Percentiles rank a stretch among this genome's conserved stretches.
Evolutionary conservation across 2,888 invertebrate species (phyloP).

Genomic region (Automeris io): DNA sequence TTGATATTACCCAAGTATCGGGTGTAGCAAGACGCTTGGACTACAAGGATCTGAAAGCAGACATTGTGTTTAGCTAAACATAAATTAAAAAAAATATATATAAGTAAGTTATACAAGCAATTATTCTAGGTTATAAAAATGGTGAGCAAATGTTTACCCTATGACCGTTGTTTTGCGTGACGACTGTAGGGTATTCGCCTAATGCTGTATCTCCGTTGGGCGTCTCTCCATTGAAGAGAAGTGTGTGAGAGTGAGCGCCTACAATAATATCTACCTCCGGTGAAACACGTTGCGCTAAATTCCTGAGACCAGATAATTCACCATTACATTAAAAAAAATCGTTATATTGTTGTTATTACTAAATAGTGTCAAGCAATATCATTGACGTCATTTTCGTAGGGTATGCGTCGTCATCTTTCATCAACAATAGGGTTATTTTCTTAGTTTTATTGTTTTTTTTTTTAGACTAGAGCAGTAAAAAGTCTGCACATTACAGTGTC

Average conservation of each 20-base stretch:
- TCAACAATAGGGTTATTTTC: no score
- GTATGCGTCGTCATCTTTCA: no score
- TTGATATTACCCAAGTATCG: constrained; percentile 88
- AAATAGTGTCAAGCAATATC: no score
- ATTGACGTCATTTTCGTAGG: no score
- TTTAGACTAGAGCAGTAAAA: no score
- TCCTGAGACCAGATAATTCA: constrained; percentile 27
- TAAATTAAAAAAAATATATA: not conserved
- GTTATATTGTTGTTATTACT: no score
- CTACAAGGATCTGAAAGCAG: constrained; percentile 73
- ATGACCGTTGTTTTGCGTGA: constrained; percentile 72
- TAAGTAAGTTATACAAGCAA: not conserved
- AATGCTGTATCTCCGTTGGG: constrained; percentile 75
- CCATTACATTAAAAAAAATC: not conserved
- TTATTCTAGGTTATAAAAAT: not conserved
- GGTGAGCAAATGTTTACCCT: constrained; percentile 32
- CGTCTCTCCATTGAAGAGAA: constrained; percentile 79
- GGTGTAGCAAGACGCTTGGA: constrained; percentile 84
- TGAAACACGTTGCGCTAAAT: constrained; percentile 80
- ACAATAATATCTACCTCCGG: constrained; percentile 87
- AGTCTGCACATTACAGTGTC: no score
- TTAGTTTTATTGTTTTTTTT: no score
- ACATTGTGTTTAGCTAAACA: not conserved
- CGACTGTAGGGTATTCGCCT: constrained; percentile 84
- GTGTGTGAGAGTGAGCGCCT: constrained; percentile 90